Percentiles rank a stretch among this genome's conserved stretches.
Evolutionary conservation across 2,797 vertebrate species (phyloP).

Genomic region (Florisuga fusca): DNA sequence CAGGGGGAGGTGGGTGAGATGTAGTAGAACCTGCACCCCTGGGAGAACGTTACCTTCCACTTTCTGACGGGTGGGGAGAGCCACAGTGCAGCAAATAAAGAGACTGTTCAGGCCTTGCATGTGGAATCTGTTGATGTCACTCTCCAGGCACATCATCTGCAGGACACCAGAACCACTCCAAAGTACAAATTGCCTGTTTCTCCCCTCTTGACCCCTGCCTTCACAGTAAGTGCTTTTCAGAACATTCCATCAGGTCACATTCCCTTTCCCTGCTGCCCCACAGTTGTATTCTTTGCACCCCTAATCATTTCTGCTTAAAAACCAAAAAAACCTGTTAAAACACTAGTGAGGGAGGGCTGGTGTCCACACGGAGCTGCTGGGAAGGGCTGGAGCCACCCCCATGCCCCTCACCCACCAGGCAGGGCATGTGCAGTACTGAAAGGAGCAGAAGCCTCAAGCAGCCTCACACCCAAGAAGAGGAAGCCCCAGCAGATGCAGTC

Average conservation of each 20-base stretch:
- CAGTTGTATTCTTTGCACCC: fast-evolving
- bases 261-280: background rate
- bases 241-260: fast-evolving
- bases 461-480: conserved; percentile 18
- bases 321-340: background rate
- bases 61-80: background rate
- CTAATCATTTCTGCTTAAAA: too few relatives aligned
- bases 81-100: background rate
- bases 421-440: background rate
- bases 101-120: background rate
- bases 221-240: background rate
- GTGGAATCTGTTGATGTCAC: background rate
- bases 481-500: conserved; percentile 14
- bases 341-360: fast-evolving
- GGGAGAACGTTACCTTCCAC: fast-evolving
- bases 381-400: background rate
- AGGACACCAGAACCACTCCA: background rate
- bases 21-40: background rate
- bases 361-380: background rate
- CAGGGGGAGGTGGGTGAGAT: background rate
- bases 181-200: background rate
- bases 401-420: too few relatives aligned
- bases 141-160: background rate
- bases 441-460: background rate
- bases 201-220: background rate